Conservation (phyloP, 2,888 invertebrate genomes). For the Hyposoter didymator region DNA sequence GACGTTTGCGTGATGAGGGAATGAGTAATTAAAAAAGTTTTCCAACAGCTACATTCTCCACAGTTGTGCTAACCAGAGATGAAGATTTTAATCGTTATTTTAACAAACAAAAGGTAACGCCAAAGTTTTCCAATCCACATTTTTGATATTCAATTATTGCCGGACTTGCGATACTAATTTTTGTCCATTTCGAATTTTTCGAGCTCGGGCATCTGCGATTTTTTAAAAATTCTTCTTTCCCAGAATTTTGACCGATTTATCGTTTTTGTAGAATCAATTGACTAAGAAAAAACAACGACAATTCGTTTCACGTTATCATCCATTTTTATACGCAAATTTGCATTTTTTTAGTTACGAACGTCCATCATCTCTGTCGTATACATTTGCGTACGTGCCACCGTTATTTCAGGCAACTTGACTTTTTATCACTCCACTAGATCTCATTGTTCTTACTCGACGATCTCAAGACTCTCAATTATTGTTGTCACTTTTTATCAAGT, state of each 20-base stretch:
- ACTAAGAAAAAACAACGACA: not conserved
- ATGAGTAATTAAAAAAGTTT: conserved; percentile 20
- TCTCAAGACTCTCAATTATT: conserved; percentile 23
- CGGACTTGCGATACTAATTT: not conserved
- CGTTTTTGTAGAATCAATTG: not conserved
- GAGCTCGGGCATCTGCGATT: not conserved
- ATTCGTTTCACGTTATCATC: not conserved
- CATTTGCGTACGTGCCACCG: not conserved
- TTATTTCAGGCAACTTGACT: conserved; percentile 22
- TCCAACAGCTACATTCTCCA: not conserved
- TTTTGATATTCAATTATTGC: not conserved
- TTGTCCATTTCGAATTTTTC: not conserved
- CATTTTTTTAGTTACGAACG: not conserved
- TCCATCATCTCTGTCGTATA: not conserved
- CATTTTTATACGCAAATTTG: not conserved
- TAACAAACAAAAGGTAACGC: not conserved
- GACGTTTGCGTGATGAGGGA: not conserved
- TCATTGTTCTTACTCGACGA: not conserved
- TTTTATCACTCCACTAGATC: conserved; percentile 39
- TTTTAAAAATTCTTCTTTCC: not conserved
- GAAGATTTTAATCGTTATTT: not conserved
- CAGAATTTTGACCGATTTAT: not conserved
- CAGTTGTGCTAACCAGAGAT: not conserved
- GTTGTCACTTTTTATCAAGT: conserved; percentile 40
- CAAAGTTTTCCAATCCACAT: not conserved